Conservation (phyloP, 2,113 vertebrate genomes). For the Orientallactaga bullata region DNA sequence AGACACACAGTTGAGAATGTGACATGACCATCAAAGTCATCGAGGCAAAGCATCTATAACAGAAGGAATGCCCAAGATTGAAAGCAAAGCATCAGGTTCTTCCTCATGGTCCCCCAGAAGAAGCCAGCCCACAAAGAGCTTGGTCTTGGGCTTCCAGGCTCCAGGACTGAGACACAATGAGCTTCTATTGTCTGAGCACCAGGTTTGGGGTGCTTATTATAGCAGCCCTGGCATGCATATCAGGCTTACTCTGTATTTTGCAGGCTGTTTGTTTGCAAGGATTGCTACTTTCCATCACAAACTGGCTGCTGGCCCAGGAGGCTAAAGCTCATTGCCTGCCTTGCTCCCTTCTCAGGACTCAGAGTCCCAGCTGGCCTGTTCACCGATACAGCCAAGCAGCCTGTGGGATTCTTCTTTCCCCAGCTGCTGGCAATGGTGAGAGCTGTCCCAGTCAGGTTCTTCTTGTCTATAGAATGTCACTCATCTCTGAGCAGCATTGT, state of each 20-base stretch:
- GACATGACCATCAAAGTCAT: background rate
- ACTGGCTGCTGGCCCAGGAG: background rate
- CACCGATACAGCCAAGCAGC: background rate
- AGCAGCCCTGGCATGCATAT: background rate
- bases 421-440: too few relatives aligned
- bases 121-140: background rate
- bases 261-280: background rate
- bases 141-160: background rate
- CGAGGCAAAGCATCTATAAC: accelerated
- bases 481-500: background rate
- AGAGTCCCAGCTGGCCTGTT: background rate
- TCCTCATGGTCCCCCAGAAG: background rate
- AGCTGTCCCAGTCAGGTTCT: background rate
- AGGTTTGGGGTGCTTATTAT: background rate
- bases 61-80: background rate
- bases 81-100: background rate
- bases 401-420: background rate
- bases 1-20: too few relatives aligned
- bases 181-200: background rate
- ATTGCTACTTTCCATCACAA: background rate
- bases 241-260: background rate
- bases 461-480: too few relatives aligned
- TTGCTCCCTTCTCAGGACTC: background rate
- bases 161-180: background rate
- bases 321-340: background rate